Evolutionary conservation across 2,113 vertebrate species (phyloP).

Genomic region (Aspiorhynchus laticeps): DNA sequence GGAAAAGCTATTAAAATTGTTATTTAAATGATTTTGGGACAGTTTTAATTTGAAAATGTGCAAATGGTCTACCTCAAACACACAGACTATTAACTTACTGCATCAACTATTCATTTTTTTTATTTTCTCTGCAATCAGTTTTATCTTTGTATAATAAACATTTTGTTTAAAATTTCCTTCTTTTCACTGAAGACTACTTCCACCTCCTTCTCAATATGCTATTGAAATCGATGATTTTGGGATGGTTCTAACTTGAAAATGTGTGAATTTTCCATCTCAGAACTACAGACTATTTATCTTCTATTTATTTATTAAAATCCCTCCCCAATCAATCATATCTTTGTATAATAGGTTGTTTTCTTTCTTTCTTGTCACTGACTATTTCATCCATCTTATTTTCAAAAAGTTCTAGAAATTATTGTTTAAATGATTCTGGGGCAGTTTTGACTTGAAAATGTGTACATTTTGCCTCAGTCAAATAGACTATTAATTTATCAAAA

Average conservation of each 20-base stretch:
- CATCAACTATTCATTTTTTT: neutral
- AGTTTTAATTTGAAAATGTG: neutral
- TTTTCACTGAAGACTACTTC: no score
- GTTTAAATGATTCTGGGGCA: neutral
- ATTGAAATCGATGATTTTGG: no score
- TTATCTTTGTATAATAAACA: no score
- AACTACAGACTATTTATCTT: no score
- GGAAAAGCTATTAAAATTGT: neutral
- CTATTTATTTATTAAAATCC: no score
- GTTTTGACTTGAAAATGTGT: neutral
- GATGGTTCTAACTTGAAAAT: no score
- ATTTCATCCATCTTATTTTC: neutral
- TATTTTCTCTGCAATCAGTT: neutral
- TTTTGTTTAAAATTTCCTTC: no score
- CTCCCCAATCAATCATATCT: no score
- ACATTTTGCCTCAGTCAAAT: neutral
- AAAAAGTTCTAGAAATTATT: neutral
- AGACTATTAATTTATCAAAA: neutral
- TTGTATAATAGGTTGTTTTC: no score
- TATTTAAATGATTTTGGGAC: neutral
- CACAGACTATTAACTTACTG: neutral
- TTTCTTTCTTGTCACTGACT: neutral
- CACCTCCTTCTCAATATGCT: no score
- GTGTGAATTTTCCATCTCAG: no score
- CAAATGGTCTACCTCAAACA: neutral